A percentile compares a stretch with the other conserved stretches of the same genome.
These are phyloP conservation scores for Osmerus mordax DNA, from an alignment of 2,113 vertebrate species.

Conservation along the genomic window DNA sequence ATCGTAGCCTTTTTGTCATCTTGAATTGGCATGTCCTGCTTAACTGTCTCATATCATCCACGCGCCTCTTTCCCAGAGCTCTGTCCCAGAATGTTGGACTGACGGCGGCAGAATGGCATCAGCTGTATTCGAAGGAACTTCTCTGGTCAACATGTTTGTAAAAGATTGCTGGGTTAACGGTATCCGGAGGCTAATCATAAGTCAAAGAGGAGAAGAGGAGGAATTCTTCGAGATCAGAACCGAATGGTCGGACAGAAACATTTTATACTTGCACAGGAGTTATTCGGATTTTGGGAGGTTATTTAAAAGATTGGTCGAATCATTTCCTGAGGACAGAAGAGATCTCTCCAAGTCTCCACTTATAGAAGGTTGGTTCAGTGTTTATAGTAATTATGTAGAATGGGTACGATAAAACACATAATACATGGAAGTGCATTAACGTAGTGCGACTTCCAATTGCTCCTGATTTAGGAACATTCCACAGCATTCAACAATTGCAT, in stretches of 20 bases:
- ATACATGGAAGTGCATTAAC: too few relatives aligned
- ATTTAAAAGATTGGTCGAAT: constrained; percentile 82
- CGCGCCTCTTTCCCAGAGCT: neutral
- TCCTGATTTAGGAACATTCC: too few relatives aligned
- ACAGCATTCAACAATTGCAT: too few relatives aligned
- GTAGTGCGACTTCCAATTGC: too few relatives aligned
- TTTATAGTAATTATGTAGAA: neutral
- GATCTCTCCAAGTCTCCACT: constrained; percentile 81
- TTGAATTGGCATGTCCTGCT: neutral
- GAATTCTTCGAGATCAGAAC: constrained; percentile 95
- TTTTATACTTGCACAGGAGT: constrained; percentile 91
- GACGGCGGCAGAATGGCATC: constrained; percentile 82
- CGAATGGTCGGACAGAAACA: constrained; percentile 96
- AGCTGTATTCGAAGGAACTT: constrained; percentile 95
- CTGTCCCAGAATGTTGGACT: constrained; percentile 59
- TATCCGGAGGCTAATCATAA: constrained; percentile 87
- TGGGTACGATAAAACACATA: too few relatives aligned
- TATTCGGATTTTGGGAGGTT: constrained; percentile 86
- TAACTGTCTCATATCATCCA: neutral
- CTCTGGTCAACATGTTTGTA: constrained; percentile 96
- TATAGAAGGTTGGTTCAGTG: constrained; percentile 81
- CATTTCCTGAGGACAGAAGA: constrained; percentile 86
- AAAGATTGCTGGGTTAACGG: constrained; percentile 98
- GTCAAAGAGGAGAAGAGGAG: constrained; percentile 86
- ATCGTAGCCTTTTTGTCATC: neutral